Base-by-base conservation (phyloP, 2,113 vertebrate genomes). In the Dicentrarchus labrax region DNA sequence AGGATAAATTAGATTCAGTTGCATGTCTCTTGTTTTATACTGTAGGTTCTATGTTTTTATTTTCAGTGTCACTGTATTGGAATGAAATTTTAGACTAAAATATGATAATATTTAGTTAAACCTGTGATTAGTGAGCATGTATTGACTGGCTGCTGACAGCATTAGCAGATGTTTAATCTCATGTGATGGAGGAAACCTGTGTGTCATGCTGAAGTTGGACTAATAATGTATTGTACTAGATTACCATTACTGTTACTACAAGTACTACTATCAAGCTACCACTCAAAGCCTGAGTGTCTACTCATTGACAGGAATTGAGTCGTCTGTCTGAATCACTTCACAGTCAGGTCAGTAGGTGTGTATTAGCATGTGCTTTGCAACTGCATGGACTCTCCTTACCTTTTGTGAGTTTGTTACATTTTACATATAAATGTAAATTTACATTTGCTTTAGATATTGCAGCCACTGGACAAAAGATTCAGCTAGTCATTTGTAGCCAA, bases 231-330 rank as follows among this genome's bases (percentile, higher is more conserved):
- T 21, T 50, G 72, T 60, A 43, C 22, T 50, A 74, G 76, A 51
- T 70, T 69, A 64, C 24, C 50, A 54, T 66, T 68, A 68, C 62
- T 61, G 47, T 76, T 69, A 76, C 38, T 53, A 61, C 24, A 72
- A 82, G 54, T 61, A 56, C 74, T 73, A 38, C 57, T 36, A 43
- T 75, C 43, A 75, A 51, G 43, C 57, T 67, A 38, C 22, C 69
- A 68, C 73, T 86, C 75, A 72, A 45, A 11, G 53, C 59, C 47
- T 66, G 77, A 85, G 66, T 77, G 72, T 67, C 53, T 39, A 9
- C 22, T 81, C 47, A 36, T 47, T 68, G 56, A 79, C 39, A 56
- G 50, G 71, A 68, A 69, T 61, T 8, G 64, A 85, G 76, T 39
- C 7, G 5, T 72, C 60, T 59, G 17, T 39, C 24, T 51, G 59